phyloP scores from a whole-genome alignment of 2,888 invertebrate genomes.

The Pimpla rufipes region DNA sequence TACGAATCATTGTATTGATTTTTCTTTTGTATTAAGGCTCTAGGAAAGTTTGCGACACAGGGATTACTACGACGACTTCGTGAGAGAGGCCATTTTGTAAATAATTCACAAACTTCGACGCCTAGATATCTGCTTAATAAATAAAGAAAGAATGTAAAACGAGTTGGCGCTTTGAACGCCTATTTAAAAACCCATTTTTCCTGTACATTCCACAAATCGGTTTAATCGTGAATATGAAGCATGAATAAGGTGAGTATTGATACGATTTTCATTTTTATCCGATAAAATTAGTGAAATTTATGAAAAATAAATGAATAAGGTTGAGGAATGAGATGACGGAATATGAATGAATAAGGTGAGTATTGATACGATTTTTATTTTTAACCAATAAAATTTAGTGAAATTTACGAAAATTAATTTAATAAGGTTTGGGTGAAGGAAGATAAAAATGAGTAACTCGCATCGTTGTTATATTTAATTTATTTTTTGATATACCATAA shows the following conservation, averaged over 20 bases:
- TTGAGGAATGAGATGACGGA: not conserved
- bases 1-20: constrained; percentile 54
- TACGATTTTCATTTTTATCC: no score
- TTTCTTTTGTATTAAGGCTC: constrained; percentile 50
- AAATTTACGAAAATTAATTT: not conserved
- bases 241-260: no score
- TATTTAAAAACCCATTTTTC: no score
- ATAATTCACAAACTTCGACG: constrained; percentile 77
- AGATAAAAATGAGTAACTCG: constrained; percentile 25
- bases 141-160: constrained; percentile 39
- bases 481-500: constrained; percentile 77
- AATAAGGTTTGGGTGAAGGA: constrained; percentile 8
- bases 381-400: no score
- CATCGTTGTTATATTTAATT: constrained; percentile 61
- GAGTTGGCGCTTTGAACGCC: not conserved
- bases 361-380: no score
- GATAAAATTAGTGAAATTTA: no score
- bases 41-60: constrained; percentile 64
- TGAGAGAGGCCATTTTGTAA: constrained; percentile 78
- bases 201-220: no score
- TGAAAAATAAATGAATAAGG: not conserved
- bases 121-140: constrained; percentile 65
- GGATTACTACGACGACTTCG: constrained; percentile 43
- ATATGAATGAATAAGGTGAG: no score
- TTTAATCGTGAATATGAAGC: no score